phyloP scores from a whole-genome alignment of 2,888 invertebrate genomes.

The Coleophora flavipennella region DNA sequence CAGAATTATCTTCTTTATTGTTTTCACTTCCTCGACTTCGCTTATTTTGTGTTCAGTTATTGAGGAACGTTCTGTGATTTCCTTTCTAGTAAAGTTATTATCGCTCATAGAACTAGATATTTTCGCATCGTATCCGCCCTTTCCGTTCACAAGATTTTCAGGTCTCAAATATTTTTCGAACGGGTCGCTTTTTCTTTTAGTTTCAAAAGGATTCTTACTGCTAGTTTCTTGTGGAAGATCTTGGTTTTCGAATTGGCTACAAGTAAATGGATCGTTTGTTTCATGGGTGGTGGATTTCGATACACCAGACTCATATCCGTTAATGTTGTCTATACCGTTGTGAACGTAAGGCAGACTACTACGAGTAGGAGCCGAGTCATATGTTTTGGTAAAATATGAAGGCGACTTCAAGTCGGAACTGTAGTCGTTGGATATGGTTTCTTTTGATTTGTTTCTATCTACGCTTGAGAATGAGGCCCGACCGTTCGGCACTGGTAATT shows the following conservation, averaged over 20 bases:
- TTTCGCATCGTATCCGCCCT: constrained; percentile 27
- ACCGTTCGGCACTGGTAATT: constrained; percentile 57
- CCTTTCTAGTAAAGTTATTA: constrained; percentile 43
- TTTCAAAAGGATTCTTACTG: constrained; percentile 46
- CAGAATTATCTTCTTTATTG: constrained; percentile 57
- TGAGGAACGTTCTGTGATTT: constrained; percentile 47
- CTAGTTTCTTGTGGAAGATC: constrained; percentile 32
- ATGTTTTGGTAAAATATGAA: constrained; percentile 31
- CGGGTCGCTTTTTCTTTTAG: constrained; percentile 45
- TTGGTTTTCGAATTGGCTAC: constrained; percentile 28
- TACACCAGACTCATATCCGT: constrained; percentile 28
- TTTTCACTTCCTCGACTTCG: constrained; percentile 62
- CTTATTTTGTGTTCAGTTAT: constrained; percentile 58
- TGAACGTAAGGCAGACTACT: constrained; percentile 34
- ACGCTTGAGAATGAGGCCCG: constrained; percentile 40
- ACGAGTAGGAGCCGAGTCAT: constrained; percentile 36
- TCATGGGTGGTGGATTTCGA: constrained; percentile 23
- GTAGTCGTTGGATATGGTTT: constrained; percentile 32
- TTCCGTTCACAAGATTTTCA: constrained; percentile 35
- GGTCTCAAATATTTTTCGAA: constrained; percentile 49
- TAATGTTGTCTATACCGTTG: constrained; percentile 27
- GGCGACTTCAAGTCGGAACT: constrained; percentile 41
- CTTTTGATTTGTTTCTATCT: constrained; percentile 52
- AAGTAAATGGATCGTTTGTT: constrained; percentile 27
- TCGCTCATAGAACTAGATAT: constrained; percentile 51